Evolutionary conservation across 2,888 invertebrate genomes (phyloP).

Genomic region (Melitaea athalia): DNA sequence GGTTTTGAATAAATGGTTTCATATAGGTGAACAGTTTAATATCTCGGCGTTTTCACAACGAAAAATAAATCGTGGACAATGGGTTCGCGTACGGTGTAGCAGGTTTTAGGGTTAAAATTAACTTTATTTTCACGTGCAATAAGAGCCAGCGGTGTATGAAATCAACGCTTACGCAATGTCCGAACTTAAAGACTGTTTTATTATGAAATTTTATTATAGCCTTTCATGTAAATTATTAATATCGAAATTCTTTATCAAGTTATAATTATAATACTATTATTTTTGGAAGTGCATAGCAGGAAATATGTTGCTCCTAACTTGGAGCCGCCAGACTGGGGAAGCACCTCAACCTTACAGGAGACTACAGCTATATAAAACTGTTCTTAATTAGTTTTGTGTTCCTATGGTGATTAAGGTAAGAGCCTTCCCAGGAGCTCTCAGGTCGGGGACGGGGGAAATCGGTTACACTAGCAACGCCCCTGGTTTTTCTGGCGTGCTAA

Average conservation of each 20-base stretch:
- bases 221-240: neutral
- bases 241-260: neutral
- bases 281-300: neutral
- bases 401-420: no score
- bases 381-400: no score
- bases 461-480: no score
- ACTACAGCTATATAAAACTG: no score
- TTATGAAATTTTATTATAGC: neutral
- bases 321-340: no score
- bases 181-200: conserved; percentile 6
- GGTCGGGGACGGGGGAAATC: no score
- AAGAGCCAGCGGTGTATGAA: conserved; percentile 8
- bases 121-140: conserved; percentile 8
- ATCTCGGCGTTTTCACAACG: conserved; percentile 37
- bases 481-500: no score
- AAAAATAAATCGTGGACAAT: conserved; percentile 40
- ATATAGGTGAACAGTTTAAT: conserved; percentile 41
- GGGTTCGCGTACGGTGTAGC: conserved; percentile 15
- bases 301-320: no score
- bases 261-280: neutral
- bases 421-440: no score
- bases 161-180: conserved; percentile 1
- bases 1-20: conserved; percentile 43
- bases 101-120: conserved; percentile 11
- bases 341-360: no score